Percentiles rank a stretch among this genome's conserved stretches.
Evolutionary conservation across 2,888 invertebrate genomes (phyloP).

Genomic region (Cryptops parisi): DNA sequence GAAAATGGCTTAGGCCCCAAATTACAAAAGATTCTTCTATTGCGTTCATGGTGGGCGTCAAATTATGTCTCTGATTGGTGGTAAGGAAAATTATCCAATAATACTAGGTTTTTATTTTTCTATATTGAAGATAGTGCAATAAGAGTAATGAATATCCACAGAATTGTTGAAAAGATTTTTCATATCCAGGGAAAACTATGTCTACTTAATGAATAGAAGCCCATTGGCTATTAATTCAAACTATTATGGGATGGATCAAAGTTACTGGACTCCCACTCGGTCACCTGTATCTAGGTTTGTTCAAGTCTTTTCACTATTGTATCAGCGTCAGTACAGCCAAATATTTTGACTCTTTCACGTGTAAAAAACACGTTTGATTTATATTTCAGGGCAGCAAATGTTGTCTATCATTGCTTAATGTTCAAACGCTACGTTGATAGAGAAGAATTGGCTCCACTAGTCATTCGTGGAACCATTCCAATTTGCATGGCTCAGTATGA

Average conservation of each 20-base stretch:
- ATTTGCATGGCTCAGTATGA: constrained; percentile 39
- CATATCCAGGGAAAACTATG: constrained; percentile 36
- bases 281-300: constrained; percentile 31
- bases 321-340: no score
- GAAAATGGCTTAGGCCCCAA: constrained; percentile 31
- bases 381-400: constrained; percentile 31
- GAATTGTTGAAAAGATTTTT: constrained; percentile 2
- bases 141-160: constrained; percentile 2
- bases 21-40: constrained; percentile 32
- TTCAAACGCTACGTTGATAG: constrained; percentile 34
- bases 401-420: constrained; percentile 29
- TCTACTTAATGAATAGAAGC: constrained; percentile 34
- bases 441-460: constrained; percentile 35
- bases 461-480: constrained; percentile 35
- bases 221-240: constrained; percentile 37
- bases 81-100: constrained; percentile 23
- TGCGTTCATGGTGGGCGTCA: constrained; percentile 36
- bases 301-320: no score
- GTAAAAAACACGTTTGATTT: constrained; percentile 9
- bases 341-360: no score
- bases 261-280: constrained; percentile 32
- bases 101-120: not conserved
- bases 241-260: constrained; percentile 38
- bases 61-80: constrained; percentile 39
- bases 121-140: not conserved